Evolutionary conservation across 2,888 invertebrate genomes (phyloP), one percentile per base, ranked within the genome.

Genomic region (Tachina grossa): DNA sequence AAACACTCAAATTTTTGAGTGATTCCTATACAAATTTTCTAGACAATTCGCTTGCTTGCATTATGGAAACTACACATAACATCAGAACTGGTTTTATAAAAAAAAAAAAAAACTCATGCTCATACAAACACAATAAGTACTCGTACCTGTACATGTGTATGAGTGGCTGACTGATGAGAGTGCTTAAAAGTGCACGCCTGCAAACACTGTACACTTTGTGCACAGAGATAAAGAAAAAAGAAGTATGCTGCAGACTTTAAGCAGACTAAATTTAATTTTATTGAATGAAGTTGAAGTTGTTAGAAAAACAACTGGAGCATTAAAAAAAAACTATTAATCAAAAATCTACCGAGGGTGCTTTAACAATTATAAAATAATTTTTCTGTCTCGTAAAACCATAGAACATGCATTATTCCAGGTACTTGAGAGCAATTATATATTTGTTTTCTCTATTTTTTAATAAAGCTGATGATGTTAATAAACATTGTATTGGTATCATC

Each of bases 221-320:
- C 8, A 4, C 19, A 3, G 13, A 59, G 10, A 59, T 16, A 41
- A 47, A 59, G 55, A 6, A 11, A 22, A 10, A 53, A 19, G 43
- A 19, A 45, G 31, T 31, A 31, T 31, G 10, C 45, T 71, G 72
- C 63, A 76, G 75, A 82, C 76, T 76, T 55, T 57, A 39, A 65
- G 82, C 45, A 82, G 82, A 82, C 82, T 71, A 71, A 22, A 63
- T 71, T 69, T n/a, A 65, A 61, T 61, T 61, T 75, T 49, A 63
- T 65, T 49, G 11, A 61, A 31, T 22, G 43, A 59, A 53, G 74
- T 75, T 22, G n/a, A 49, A 65, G 49, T 65, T 49, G 45, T 76
- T 71, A 31, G 49, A 57, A 41, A 72, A 61, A 63, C 75, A 75
- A 81, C 75, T 81, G 75, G 59, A 75, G 55, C 61, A 81, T 61